Evolutionary conservation across 2,113 vertebrate species (phyloP).

Genomic region (Oncorhynchus keta): DNA sequence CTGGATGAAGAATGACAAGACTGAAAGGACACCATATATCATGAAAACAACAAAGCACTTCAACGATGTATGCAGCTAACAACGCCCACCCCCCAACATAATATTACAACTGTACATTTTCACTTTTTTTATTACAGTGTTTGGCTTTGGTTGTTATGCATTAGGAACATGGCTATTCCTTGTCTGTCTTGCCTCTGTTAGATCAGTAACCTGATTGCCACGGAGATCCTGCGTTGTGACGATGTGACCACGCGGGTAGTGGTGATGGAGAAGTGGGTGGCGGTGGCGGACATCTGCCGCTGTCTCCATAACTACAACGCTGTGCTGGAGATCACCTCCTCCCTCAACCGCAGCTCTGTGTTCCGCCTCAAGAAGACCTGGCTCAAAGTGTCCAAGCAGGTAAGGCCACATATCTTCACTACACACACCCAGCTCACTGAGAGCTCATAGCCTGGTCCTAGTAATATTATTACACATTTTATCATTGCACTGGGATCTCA

Average conservation of each 20-base stretch:
- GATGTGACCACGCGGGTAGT: conserved; percentile 81
- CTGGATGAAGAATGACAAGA: conserved; percentile 98
- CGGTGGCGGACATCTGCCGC: conserved; percentile 94
- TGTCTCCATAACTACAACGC: conserved; percentile 99
- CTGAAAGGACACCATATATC: conserved; percentile 91
- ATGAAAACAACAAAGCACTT: conserved; percentile 98
- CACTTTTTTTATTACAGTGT: background rate
- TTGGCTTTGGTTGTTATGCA: background rate
- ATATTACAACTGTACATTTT: background rate
- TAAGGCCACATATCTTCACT: conserved; percentile 42
- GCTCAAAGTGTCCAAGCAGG: conserved; percentile 99
- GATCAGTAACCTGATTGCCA: conserved; percentile 95
- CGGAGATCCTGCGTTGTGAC: conserved; percentile 89
- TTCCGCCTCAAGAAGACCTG: conserved; percentile 98
- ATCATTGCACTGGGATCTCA: background rate
- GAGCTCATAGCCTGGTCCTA: background rate
- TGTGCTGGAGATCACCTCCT: conserved; percentile 94
- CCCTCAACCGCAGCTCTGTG: conserved; percentile 94
- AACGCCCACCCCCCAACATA: too few relatives aligned
- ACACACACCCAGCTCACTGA: background rate
- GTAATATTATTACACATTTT: background rate
- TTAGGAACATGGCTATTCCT: background rate
- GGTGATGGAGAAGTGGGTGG: conserved; percentile 97
- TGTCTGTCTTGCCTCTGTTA: conserved; percentile 29
- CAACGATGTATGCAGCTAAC: conserved; percentile 83